Conservation (phyloP, 2,797 vertebrate genomes). For the Neosalanx taihuensis region DNA sequence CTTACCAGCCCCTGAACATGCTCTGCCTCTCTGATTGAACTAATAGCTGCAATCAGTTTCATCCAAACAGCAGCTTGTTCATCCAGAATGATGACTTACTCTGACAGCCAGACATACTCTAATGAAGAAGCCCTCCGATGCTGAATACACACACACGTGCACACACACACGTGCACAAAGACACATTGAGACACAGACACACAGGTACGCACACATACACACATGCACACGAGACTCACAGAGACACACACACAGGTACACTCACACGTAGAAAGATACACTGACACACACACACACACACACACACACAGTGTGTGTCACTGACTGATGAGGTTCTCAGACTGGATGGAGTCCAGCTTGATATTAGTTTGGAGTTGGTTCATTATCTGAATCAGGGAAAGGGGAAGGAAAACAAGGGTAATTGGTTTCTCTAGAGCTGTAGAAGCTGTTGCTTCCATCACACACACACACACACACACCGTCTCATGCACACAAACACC, state of each 20-base stretch:
- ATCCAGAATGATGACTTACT: constrained; percentile 23
- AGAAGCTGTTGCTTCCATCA: not conserved
- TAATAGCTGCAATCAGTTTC: constrained; percentile 27
- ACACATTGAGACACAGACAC: not conserved
- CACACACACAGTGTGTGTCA: not conserved
- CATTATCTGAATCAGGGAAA: not conserved
- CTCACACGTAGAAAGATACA: not conserved
- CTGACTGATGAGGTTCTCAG: not conserved
- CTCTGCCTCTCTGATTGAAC: not conserved
- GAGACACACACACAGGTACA: not conserved
- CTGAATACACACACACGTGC: not conserved
- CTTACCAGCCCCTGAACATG: too few species aligned
- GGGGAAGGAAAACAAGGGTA: not conserved
- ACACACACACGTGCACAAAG: not conserved
- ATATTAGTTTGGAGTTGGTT: not conserved
- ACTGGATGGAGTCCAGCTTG: not conserved
- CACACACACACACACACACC: not conserved
- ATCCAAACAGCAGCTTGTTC: constrained; percentile 23
- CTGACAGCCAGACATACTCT: not conserved
- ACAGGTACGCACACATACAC: not conserved
- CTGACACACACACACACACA: not conserved
- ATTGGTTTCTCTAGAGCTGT: not conserved
- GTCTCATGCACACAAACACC: not conserved
- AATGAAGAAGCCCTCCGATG: not conserved
- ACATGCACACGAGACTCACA: not conserved